Conservation (phyloP, 2,888 invertebrate species). For the Hirtodrosophila alboralis region DNA sequence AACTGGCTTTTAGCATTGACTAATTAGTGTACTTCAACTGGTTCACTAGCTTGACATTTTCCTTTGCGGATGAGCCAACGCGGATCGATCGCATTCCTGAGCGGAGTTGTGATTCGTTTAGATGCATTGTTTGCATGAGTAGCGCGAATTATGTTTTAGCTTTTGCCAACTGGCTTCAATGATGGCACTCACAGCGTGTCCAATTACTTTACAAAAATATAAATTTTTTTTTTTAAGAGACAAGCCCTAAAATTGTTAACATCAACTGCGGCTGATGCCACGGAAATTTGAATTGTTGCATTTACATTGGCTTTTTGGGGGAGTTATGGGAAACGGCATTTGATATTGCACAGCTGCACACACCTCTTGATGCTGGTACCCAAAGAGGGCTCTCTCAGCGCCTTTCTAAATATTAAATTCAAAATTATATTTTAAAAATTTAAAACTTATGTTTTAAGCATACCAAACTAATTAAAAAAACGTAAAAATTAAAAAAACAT, state of each 20-base stretch:
- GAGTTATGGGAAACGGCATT: slow-evolving; percentile 46
- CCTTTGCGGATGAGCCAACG: slow-evolving; percentile 10
- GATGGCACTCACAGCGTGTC: slow-evolving; percentile 44
- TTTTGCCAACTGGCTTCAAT: neutral
- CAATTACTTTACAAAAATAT: slow-evolving; percentile 31
- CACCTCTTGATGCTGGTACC: neutral
- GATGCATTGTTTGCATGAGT: slow-evolving; percentile 44
- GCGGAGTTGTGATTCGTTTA: slow-evolving; percentile 23
- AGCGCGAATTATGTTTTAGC: slow-evolving; percentile 35
- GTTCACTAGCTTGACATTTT: slow-evolving; percentile 63
- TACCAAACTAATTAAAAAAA: too few species aligned
- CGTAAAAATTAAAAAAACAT: too few species aligned
- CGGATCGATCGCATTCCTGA: slow-evolving; percentile 27
- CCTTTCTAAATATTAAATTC: too few species aligned
- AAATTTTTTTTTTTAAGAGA: slow-evolving; percentile 38
- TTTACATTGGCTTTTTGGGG: neutral
- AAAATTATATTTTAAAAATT: too few species aligned
- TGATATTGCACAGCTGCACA: slow-evolving; percentile 33
- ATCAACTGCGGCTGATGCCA: neutral
- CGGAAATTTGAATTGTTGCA: slow-evolving; percentile 47
- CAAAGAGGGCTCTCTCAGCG: too few species aligned
- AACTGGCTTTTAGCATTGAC: slow-evolving; percentile 41
- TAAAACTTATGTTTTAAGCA: too few species aligned
- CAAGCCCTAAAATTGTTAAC: slow-evolving; percentile 53
- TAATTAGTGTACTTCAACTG: slow-evolving; percentile 64